Conservation (phyloP, 2,113 vertebrate genomes). For the Etheostoma spectabile region DNA sequence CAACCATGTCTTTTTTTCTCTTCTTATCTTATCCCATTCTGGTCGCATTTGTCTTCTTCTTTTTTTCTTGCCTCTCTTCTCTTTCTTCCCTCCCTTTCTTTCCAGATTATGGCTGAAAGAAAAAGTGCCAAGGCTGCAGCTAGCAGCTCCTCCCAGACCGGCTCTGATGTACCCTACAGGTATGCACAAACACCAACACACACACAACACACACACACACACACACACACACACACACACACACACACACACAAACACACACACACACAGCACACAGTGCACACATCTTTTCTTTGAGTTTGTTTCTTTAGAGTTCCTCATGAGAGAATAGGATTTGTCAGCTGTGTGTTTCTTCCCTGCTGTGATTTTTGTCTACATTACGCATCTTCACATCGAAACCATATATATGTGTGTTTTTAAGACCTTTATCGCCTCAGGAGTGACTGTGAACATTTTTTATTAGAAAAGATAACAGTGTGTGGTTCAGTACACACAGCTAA, state of each 20-base stretch:
- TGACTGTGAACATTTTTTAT: slow-evolving; percentile 49
- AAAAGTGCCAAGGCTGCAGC: slow-evolving; percentile 95
- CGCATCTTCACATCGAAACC: slow-evolving; percentile 26
- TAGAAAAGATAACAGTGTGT: slow-evolving; percentile 45
- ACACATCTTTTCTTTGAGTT: slow-evolving; percentile 20
- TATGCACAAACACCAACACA: slow-evolving; percentile 67
- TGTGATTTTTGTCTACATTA: slow-evolving; percentile 32
- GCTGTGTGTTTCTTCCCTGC: slow-evolving; percentile 9
- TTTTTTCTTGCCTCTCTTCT: background rate
- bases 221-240: too few relatives aligned
- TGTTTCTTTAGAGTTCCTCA: slow-evolving; percentile 34
- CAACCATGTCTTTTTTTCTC: background rate
- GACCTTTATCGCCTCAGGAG: slow-evolving; percentile 22
- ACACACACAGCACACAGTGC: too few relatives aligned
- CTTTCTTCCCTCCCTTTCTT: slow-evolving; percentile 23
- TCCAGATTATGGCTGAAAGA: slow-evolving; percentile 98
- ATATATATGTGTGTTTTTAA: slow-evolving; percentile 17
- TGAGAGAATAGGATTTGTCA: slow-evolving; percentile 60
- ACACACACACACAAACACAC: too few relatives aligned
- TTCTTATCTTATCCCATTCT: background rate
- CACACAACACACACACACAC: slow-evolving; percentile 21
- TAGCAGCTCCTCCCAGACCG: slow-evolving; percentile 89
- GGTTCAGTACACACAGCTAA: slow-evolving; percentile 45
- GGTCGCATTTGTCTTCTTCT: background rate
- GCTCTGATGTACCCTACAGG: slow-evolving; percentile 96